A percentile compares a stretch with the other conserved stretches of the same genome.
Conservation (phyloP, 2,888 invertebrate genomes). For the Chloroclysta siterata region DNA sequence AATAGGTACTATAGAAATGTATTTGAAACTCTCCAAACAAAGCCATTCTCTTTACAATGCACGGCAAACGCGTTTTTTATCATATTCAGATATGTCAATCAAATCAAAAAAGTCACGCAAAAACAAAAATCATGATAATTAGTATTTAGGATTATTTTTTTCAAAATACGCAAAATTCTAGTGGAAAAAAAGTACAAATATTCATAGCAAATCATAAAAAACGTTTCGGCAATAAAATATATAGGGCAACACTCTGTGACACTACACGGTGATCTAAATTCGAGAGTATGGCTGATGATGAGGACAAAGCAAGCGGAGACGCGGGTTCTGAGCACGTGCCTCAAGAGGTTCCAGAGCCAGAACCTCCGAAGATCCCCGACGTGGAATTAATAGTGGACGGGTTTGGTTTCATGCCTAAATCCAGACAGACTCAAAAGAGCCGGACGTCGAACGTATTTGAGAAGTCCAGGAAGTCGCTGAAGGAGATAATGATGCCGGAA, state of each 20-base stretch:
- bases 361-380: slow-evolving; percentile 62
- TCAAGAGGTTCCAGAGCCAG: slow-evolving; percentile 43
- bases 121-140: slow-evolving; percentile 26
- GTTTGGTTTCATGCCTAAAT: slow-evolving; percentile 73
- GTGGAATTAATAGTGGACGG: slow-evolving; percentile 76
- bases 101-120: background rate
- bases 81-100: slow-evolving; percentile 3
- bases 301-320: slow-evolving; percentile 56
- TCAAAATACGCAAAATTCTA: slow-evolving; percentile 14
- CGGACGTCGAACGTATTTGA: slow-evolving; percentile 44
- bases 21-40: background rate
- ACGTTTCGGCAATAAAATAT: slow-evolving; percentile 10
- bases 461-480: slow-evolving; percentile 45
- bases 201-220: background rate
- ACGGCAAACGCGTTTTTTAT: background rate
- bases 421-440: slow-evolving; percentile 1
- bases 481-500: slow-evolving; percentile 47
- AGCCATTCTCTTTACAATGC: slow-evolving; percentile 3
- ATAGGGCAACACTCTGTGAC: slow-evolving; percentile 4
- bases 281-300: slow-evolving; percentile 58
- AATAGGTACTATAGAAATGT: no score
- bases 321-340: slow-evolving; percentile 46
- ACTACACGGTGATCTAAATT: slow-evolving; percentile 46
- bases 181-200: slow-evolving; percentile 16
- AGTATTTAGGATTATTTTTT: slow-evolving; percentile 8